These are phyloP conservation scores for Syngnathoides biaculeatus DNA, from an alignment of 2,113 vertebrate species.

Conservation along the genomic window DNA sequence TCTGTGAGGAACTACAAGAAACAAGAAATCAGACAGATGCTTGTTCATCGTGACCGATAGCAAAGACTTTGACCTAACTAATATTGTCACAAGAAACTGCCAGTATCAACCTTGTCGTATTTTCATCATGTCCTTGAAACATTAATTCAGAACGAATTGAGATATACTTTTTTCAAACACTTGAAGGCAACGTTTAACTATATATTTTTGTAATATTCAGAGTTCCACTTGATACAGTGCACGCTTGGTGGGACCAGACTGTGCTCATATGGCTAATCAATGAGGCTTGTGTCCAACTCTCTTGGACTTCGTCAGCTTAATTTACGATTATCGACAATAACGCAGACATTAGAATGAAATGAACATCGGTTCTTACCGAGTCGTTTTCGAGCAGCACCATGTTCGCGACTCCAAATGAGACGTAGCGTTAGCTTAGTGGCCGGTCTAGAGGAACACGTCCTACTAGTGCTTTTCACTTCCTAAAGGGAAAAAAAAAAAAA, in stretches of 20 bases:
- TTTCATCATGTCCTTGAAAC: too few relatives aligned
- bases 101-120: too few relatives aligned
- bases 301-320: neutral
- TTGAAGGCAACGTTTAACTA: too few relatives aligned
- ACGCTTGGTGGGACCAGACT: neutral
- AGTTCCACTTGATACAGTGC: neutral
- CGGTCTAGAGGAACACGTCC: constrained; percentile 70
- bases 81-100: too few relatives aligned
- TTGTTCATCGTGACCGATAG: too few relatives aligned
- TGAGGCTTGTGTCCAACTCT: too few relatives aligned
- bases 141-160: too few relatives aligned
- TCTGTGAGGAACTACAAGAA: constrained; percentile 88
- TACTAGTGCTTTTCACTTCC: constrained; percentile 23
- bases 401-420: neutral
- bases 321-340: neutral
- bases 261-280: neutral
- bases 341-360: fast-evolving
- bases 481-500: constrained; percentile 5
- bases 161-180: too few relatives aligned
- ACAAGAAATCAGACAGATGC: neutral
- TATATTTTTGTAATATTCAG: too few relatives aligned
- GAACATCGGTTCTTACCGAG: constrained; percentile 59
- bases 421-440: constrained; percentile 4
- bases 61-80: too few relatives aligned
- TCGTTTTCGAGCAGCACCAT: constrained; percentile 81